Evolutionary conservation across 2,113 vertebrate species (phyloP), one percentile per base, ranked within the genome.

Genomic region (Lampris megalopsis): DNA sequence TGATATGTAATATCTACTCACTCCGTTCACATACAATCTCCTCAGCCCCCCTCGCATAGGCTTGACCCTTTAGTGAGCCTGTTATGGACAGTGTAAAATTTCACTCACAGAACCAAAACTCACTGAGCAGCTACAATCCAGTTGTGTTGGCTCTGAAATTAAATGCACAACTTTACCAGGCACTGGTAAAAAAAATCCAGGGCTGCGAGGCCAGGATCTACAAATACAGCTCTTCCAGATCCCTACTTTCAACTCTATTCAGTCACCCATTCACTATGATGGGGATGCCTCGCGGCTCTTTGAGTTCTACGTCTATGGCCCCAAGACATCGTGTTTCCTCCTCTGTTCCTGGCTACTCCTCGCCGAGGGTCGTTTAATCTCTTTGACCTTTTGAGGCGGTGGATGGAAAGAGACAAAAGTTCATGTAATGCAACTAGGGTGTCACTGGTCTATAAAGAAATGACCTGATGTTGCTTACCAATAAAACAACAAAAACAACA

Each of bases 381-480:
- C 45, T 5, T 53, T 83, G 84, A 80, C 79, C 84, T 85, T 86
- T 80, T 42, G 52, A 65, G 35, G 45, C 61, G n/a, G 68, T 10
- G 54, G 68, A 78, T 1, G 47, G 65, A 73, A 77, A 79, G 59
- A 78, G 66, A 74, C 48, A 49, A 79, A 83, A 83, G 73, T 72
- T 70, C 61, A 70, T 5, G 7, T 71, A 64, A 77, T 68, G 7
- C 68, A 65, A 77, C 64, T 63, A 52, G 48, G 2, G 40, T 2
- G 64, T 84, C 74, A 79, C 52, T 71, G 71, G 63, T 79, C 80
- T 75, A 81, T 81, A 77, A 67, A 77, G 72, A 81, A 69, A 10
- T 1, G 62, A 50, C 49, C 6, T 3, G 50, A 59, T 58, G 53
- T 54, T 2, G 0, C 13, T 57, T 48, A 50, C n/a, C 3, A 9